Conservation (phyloP, 2,888 invertebrate genomes). For the Reticulitermes lucifugus region DNA sequence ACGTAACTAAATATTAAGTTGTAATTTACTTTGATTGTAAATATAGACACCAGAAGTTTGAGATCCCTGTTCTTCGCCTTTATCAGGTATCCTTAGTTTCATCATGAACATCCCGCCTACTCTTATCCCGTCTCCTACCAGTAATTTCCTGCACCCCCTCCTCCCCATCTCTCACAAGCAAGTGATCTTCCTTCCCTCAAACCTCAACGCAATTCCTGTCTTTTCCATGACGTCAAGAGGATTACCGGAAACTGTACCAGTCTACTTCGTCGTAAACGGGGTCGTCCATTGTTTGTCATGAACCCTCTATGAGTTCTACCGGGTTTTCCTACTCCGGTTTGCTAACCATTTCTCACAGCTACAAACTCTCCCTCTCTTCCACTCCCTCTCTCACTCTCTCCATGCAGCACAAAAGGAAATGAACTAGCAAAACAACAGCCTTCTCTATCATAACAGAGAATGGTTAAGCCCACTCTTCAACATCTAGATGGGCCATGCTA, state of each 20-base stretch:
- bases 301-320: not conserved
- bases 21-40: too few species aligned
- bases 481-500: not conserved
- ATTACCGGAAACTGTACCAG: conserved; percentile 15
- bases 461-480: not conserved
- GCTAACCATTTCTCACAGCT: conserved; percentile 4
- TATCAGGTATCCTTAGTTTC: not conserved
- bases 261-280: conserved; percentile 6
- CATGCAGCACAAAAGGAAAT: not conserved
- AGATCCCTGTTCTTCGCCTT: not conserved
- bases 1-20: too few species aligned
- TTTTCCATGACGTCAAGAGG: conserved; percentile 1
- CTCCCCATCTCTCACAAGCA: not conserved
- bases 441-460: not conserved
- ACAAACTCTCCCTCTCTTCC: too few species aligned
- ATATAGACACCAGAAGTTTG: too few species aligned
- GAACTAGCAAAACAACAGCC: not conserved
- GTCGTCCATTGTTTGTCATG: conserved; percentile 23
- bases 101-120: not conserved
- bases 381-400: too few species aligned
- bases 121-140: conserved; percentile 5
- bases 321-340: not conserved
- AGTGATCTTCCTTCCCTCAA: not conserved
- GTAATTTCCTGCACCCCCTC: conserved; percentile 1
- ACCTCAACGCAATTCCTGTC: conserved; percentile 29